Percentiles rank a stretch among this genome's conserved stretches.
phyloP scores from a whole-genome alignment of 2,888 invertebrate genomes.

The Athalia cordata region DNA sequence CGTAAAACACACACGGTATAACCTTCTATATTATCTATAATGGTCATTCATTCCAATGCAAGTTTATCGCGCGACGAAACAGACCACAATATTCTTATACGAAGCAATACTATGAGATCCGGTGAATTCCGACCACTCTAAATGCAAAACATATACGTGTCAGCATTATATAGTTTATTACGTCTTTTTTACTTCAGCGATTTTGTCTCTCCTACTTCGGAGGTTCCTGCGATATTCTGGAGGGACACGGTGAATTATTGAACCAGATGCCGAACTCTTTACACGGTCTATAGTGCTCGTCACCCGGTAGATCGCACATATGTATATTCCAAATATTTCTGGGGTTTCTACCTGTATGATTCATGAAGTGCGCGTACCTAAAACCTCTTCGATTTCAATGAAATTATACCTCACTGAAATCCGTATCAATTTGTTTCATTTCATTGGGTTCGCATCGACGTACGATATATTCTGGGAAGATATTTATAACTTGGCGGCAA shows the following conservation, averaged over 20 bases:
- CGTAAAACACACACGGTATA: background rate
- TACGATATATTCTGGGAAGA: no score
- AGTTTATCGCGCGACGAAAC: background rate
- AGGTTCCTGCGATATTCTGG: background rate
- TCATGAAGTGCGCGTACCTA: no score
- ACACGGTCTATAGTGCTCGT: background rate
- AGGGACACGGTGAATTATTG: conserved; percentile 12
- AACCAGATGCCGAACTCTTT: conserved; percentile 9
- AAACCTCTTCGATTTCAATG: no score
- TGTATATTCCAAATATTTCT: background rate
- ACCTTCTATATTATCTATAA: background rate
- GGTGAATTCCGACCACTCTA: conserved; percentile 11
- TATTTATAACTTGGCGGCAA: no score
- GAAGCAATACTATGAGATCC: background rate
- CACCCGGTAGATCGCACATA: background rate
- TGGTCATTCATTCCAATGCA: background rate
- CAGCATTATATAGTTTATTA: conserved; percentile 11
- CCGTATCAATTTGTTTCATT: no score
- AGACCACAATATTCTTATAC: background rate
- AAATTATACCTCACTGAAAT: no score
- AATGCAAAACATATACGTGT: conserved; percentile 11
- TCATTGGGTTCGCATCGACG: no score
- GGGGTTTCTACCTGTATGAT: no score
- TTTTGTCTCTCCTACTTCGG: background rate
- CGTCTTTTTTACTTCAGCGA: conserved; percentile 15